Evolutionary conservation across 2,888 invertebrate genomes (phyloP).

Genomic region (Dyspetes luteomarginatus): DNA sequence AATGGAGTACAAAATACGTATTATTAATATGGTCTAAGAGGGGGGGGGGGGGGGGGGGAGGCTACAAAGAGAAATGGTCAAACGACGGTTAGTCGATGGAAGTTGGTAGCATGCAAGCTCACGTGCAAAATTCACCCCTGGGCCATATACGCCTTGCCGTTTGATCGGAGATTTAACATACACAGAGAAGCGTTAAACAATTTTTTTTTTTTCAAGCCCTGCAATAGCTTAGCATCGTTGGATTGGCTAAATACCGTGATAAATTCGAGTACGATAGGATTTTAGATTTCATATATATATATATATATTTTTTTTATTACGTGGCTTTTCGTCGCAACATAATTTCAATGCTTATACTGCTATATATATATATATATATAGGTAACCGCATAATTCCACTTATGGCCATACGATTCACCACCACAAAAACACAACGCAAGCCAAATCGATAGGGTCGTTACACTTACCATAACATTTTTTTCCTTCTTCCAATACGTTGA

Average conservation of each 20-base stretch:
- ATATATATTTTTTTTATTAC: neutral
- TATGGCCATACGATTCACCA: neutral
- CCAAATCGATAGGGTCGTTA: too few relatives aligned
- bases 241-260: neutral
- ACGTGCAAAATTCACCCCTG: constrained; percentile 38
- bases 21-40: neutral
- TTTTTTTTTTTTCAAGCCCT: neutral
- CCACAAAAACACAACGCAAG: too few relatives aligned
- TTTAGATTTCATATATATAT: neutral
- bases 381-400: constrained; percentile 11
- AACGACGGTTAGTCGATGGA: constrained; percentile 41
- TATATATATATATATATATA: too few relatives aligned
- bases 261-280: neutral
- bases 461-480: too few relatives aligned
- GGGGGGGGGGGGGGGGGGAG: too few relatives aligned
- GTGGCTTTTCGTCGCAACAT: neutral
- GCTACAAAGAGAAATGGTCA: neutral
- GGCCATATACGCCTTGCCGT: neutral
- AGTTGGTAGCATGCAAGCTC: constrained; percentile 42
- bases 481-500: too few relatives aligned
- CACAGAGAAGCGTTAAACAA: constrained; percentile 28
- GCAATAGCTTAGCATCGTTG: neutral
- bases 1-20: neutral
- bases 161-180: constrained; percentile 50
- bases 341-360: neutral